Percentiles rank a stretch among this genome's conserved stretches.
Evolutionary conservation across 2,888 invertebrate species (phyloP).

Genomic region (Rhodophaea formosa): DNA sequence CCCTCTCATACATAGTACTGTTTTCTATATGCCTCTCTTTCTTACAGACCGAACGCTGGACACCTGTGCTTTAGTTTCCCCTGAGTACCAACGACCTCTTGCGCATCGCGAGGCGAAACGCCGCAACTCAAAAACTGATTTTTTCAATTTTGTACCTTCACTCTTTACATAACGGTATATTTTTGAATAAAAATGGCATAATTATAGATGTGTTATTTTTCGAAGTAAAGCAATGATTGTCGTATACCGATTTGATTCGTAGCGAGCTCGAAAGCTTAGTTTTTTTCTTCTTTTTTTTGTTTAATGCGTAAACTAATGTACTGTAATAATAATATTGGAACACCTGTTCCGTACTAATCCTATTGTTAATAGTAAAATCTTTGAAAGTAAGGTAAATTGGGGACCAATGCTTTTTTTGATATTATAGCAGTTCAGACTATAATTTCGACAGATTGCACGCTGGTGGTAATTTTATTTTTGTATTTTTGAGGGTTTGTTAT

Average conservation of each 20-base stretch:
- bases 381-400: slow-evolving; percentile 55
- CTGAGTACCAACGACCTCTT: slow-evolving; percentile 81
- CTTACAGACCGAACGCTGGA: slow-evolving; percentile 74
- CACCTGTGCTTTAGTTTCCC: slow-evolving; percentile 82
- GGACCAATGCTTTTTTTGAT: slow-evolving; percentile 44
- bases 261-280: slow-evolving; percentile 59
- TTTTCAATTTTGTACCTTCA: slow-evolving; percentile 45
- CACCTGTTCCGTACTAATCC: slow-evolving; percentile 71
- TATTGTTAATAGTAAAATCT: slow-evolving; percentile 65
- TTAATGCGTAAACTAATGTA: slow-evolving; percentile 75
- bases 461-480: slow-evolving; percentile 21
- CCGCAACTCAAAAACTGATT: slow-evolving; percentile 43
- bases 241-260: slow-evolving; percentile 80
- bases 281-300: slow-evolving; percentile 48
- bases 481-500: slow-evolving; percentile 2
- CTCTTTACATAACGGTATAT: slow-evolving; percentile 34
- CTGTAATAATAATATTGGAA: slow-evolving; percentile 74
- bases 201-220: slow-evolving; percentile 72
- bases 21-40: slow-evolving; percentile 52
- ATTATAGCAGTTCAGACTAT: slow-evolving; percentile 35
- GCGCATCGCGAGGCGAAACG: slow-evolving; percentile 47
- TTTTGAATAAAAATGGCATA: slow-evolving; percentile 38
- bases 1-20: slow-evolving; percentile 47
- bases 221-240: slow-evolving; percentile 76
- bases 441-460: slow-evolving; percentile 23